Conservation (phyloP, 2,888 invertebrate species). For the Bruchidius siliquastri region DNA sequence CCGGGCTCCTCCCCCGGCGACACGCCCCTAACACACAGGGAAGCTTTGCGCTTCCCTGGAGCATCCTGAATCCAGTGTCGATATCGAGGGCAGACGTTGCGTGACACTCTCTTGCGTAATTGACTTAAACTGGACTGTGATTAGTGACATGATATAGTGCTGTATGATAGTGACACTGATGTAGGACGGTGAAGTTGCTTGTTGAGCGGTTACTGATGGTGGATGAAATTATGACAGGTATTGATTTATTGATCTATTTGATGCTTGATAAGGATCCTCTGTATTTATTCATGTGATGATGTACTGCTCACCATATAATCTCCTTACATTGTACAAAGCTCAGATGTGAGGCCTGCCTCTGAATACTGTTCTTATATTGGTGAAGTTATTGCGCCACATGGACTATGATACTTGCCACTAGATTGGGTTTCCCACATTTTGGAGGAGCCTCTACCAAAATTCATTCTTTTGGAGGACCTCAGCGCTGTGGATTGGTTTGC, state of each 20-base stretch:
- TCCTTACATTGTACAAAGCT: too few relatives aligned
- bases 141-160: constrained; percentile 1
- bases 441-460: too few relatives aligned
- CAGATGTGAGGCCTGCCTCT: too few relatives aligned
- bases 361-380: too few relatives aligned
- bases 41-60: constrained; percentile 37
- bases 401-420: too few relatives aligned
- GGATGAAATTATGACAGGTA: constrained; percentile 4
- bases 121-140: neutral
- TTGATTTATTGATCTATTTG: neutral
- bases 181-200: neutral
- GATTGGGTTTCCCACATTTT: too few relatives aligned
- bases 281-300: too few relatives aligned
- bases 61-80: constrained; percentile 34
- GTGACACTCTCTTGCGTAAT: constrained; percentile 5
- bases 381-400: too few relatives aligned
- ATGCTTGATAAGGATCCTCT: too few relatives aligned
- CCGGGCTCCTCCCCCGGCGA: constrained; percentile 50
- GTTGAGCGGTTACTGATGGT: neutral
- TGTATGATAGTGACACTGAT: neutral
- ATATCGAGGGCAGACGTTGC: constrained; percentile 23
- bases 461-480: too few relatives aligned
- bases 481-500: too few relatives aligned
- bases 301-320: too few relatives aligned
- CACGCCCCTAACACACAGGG: constrained; percentile 43